phyloP scores from a whole-genome alignment of 2,113 vertebrate species.

The Hoplias malabaricus region DNA sequence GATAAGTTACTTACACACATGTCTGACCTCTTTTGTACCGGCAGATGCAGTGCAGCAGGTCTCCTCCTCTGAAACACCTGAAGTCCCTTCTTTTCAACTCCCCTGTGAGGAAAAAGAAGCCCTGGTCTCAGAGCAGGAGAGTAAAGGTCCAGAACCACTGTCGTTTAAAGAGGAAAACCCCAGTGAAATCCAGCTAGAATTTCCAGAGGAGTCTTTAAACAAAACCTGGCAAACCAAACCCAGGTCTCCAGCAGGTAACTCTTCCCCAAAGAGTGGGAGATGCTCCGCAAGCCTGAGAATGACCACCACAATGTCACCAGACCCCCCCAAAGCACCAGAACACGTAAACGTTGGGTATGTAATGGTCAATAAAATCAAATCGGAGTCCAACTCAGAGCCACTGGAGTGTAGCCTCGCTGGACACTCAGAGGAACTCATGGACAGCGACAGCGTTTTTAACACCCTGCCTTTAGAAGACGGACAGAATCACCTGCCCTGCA shows the following conservation, averaged over 20 bases:
- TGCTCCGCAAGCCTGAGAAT: background rate
- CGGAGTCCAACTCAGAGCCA: slow-evolving; percentile 27
- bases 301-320: background rate
- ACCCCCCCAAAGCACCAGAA: background rate
- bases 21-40: too few relatives aligned
- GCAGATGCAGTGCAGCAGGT: slow-evolving; percentile 33
- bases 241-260: background rate
- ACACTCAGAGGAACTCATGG: background rate
- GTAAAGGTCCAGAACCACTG: background rate
- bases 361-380: slow-evolving; percentile 21
- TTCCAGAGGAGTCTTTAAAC: background rate
- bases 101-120: background rate
- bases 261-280: background rate
- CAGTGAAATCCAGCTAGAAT: background rate
- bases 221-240: too few relatives aligned
- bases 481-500: background rate
- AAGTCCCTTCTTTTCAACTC: background rate
- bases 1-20: too few relatives aligned
- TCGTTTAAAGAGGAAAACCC: slow-evolving; percentile 14
- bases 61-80: background rate
- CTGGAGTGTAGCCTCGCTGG: background rate
- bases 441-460: background rate
- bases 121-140: background rate
- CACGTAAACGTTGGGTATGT: background rate
- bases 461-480: background rate